Evolutionary conservation across 1,140 invertebrate genomes (phyloP).

Genomic region (Drosophila mauritiana): DNA sequence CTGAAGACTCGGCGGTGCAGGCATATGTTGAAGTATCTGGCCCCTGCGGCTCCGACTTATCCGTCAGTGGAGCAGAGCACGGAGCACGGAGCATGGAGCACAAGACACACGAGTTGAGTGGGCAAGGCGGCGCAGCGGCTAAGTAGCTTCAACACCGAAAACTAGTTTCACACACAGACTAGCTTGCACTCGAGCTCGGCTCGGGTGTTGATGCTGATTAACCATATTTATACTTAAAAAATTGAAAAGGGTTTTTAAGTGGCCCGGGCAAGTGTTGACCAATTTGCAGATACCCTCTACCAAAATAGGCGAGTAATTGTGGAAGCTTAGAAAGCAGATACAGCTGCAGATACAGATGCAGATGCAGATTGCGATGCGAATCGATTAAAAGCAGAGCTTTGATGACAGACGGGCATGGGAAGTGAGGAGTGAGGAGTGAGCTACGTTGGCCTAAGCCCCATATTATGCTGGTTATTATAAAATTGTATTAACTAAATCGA

Average conservation of each 20-base stretch:
- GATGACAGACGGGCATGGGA: not conserved
- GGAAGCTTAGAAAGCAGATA: slow-evolving; percentile 5
- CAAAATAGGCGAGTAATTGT: slow-evolving; percentile 24
- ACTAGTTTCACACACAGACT: slow-evolving; percentile 50
- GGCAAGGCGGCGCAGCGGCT: slow-evolving; percentile 28
- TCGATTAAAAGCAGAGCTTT: slow-evolving; percentile 19
- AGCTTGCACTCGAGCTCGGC: slow-evolving; percentile 41
- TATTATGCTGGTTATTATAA: not conserved
- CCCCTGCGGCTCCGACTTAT: slow-evolving; percentile 35
- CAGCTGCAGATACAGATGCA: too few species aligned
- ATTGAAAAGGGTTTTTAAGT: slow-evolving; percentile 51
- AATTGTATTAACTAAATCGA: slow-evolving; percentile 5
- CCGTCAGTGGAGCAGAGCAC: slow-evolving; percentile 35
- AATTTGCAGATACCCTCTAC: slow-evolving; percentile 40
- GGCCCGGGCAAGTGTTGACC: slow-evolving; percentile 24
- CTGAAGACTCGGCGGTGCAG: slow-evolving; percentile 28
- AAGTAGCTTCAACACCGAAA: slow-evolving; percentile 47
- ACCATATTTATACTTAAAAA: slow-evolving; percentile 52
- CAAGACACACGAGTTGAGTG: slow-evolving; percentile 21
- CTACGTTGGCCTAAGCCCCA: not conserved
- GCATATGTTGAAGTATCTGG: slow-evolving; percentile 37
- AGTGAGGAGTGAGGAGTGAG: too few species aligned
- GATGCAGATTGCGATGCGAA: not conserved
- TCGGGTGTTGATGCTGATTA: slow-evolving; percentile 49
- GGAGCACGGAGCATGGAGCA: too few species aligned